phyloP scores from a whole-genome alignment of 2,888 invertebrate genomes.

The Anthoptus insignis region DNA sequence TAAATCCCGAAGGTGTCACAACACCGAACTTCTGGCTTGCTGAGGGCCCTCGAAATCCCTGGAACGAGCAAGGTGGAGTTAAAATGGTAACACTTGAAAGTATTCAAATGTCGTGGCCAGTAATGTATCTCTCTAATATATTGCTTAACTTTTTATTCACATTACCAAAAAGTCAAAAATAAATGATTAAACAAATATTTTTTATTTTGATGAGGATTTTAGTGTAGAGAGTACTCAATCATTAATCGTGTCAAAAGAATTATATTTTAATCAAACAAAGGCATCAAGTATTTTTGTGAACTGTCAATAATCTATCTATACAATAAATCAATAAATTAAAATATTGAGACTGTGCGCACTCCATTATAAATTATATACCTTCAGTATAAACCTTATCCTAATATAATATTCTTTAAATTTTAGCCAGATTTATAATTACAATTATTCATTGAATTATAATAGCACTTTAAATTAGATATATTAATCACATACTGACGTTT shows the following conservation, averaged over 20 bases:
- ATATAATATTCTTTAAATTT: conserved; percentile 9
- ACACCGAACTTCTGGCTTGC: conserved; percentile 30
- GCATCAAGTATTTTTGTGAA: too few species aligned
- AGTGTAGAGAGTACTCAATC: too few species aligned
- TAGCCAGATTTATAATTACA: conserved; percentile 16
- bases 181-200: too few species aligned
- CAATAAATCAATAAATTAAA: neutral
- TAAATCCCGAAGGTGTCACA: conserved; percentile 41
- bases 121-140: conserved; percentile 80
- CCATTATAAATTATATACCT: conserved; percentile 3
- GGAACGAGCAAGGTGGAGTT: conserved; percentile 54
- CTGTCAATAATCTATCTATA: neutral
- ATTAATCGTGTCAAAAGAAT: too few species aligned
- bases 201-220: too few species aligned
- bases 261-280: too few species aligned
- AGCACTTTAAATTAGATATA: conserved; percentile 57
- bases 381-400: conserved; percentile 24
- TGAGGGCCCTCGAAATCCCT: conserved; percentile 52
- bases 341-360: conserved; percentile 24
- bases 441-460: conserved; percentile 44
- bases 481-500: conserved; percentile 42
- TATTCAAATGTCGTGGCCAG: conserved; percentile 74
- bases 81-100: conserved; percentile 73
- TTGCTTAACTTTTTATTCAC: conserved; percentile 78
- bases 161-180: too few species aligned